Conservation (phyloP, 2,113 vertebrate species). For the Cynoglossus semilaevis region DNA sequence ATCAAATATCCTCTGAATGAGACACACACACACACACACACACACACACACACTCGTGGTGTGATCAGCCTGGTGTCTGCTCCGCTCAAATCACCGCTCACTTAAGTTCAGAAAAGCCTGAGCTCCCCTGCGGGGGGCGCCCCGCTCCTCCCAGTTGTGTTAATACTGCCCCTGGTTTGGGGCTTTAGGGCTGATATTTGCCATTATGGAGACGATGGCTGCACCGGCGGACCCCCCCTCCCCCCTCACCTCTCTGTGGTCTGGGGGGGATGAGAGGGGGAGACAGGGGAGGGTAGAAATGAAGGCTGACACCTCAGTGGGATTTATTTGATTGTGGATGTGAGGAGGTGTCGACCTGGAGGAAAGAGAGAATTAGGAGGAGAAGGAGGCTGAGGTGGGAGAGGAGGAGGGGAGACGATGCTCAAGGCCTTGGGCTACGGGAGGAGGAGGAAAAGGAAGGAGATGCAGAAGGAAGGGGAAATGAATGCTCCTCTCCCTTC, state of each 20-base stretch:
- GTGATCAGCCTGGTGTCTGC: slow-evolving; percentile 70
- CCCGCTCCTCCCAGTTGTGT: slow-evolving; percentile 60
- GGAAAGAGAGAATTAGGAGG: slow-evolving; percentile 24
- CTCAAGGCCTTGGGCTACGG: slow-evolving; percentile 4
- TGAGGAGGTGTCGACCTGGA: slow-evolving; percentile 66
- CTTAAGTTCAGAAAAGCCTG: slow-evolving; percentile 61
- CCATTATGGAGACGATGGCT: slow-evolving; percentile 80
- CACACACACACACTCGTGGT: slow-evolving; percentile 19
- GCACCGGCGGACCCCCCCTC: slow-evolving; percentile 37
- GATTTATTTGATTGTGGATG: slow-evolving; percentile 79
- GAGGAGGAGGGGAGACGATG: slow-evolving; percentile 31
- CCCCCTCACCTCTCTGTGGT: slow-evolving; percentile 70
- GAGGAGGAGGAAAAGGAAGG: not conserved
- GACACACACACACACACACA: slow-evolving; percentile 60
- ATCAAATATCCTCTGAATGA: slow-evolving; percentile 77
- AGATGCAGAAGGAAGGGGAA: slow-evolving; percentile 22
- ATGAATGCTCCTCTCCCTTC: not conserved
- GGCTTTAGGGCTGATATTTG: slow-evolving; percentile 72
- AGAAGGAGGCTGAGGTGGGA: slow-evolving; percentile 27
- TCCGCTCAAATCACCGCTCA: slow-evolving; percentile 74
- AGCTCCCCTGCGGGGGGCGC: slow-evolving; percentile 40
- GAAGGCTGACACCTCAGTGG: slow-evolving; percentile 72
- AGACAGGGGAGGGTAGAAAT: slow-evolving; percentile 59
- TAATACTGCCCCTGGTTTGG: slow-evolving; percentile 66
- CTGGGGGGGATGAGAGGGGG: slow-evolving; percentile 10